A percentile compares a stretch with the other conserved stretches of the same genome.
Conservation (phyloP, 2,888 invertebrate genomes). For the Agrochola lota region DNA sequence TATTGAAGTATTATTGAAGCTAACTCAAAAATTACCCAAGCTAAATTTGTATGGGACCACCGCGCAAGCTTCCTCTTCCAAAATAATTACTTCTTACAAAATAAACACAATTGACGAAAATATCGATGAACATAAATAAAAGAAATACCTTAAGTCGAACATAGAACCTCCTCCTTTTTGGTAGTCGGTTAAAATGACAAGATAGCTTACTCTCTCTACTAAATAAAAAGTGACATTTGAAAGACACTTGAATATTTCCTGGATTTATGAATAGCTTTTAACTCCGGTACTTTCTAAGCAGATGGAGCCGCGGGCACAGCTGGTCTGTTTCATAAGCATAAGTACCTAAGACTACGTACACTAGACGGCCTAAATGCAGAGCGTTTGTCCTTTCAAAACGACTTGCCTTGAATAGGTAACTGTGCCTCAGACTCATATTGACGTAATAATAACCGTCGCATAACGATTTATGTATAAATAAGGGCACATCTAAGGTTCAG, state of each 20-base stretch:
- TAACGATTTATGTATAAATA: conserved; percentile 34
- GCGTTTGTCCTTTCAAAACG: conserved; percentile 39
- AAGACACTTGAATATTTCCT: conserved; percentile 1
- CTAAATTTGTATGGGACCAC: too few species aligned
- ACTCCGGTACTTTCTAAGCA: conserved; percentile 11
- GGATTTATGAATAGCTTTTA: background rate
- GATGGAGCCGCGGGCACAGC: background rate
- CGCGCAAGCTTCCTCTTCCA: too few species aligned
- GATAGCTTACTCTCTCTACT: too few species aligned
- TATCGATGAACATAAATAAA: too few species aligned
- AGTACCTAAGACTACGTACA: background rate
- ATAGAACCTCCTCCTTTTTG: too few species aligned
- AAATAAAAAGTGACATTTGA: background rate
- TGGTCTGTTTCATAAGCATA: conserved; percentile 17
- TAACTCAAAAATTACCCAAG: too few species aligned
- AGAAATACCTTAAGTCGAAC: too few species aligned
- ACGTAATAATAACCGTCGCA: conserved; percentile 43
- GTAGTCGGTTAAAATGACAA: too few species aligned
- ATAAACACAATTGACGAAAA: too few species aligned
- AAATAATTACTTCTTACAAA: too few species aligned
- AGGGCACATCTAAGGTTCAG: conserved; percentile 15
- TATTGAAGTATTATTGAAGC: too few species aligned
- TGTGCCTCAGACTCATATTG: conserved; percentile 33
- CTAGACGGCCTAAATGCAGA: conserved; percentile 24
- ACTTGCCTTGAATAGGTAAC: conserved; percentile 51